These are phyloP conservation scores for Megatriorchis doriae DNA, from an alignment of 2,113 vertebrate genomes.

Conservation along the genomic window DNA sequence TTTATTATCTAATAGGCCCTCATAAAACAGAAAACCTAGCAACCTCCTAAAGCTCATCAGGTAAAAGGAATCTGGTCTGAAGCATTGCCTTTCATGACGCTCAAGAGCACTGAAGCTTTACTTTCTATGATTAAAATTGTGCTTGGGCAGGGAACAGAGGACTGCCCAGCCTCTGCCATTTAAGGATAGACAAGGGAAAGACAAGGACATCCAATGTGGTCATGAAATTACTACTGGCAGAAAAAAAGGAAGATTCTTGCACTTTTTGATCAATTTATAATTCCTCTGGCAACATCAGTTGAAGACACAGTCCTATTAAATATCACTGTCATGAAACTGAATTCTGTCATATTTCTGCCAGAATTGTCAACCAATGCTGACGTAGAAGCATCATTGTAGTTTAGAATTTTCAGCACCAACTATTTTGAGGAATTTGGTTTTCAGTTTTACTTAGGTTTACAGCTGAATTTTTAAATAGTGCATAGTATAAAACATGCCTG, in stretches of 20 bases:
- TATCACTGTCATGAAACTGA: background rate
- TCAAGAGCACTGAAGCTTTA: background rate
- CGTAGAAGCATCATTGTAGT: background rate
- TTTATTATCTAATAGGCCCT: background rate
- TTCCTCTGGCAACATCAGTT: background rate
- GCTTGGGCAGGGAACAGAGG: background rate
- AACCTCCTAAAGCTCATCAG: background rate
- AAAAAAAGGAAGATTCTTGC: background rate
- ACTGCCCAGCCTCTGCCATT: background rate
- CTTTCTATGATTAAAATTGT: background rate
- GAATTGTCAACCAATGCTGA: background rate
- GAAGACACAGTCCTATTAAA: background rate
- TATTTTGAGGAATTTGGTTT: background rate
- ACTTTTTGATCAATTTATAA: background rate
- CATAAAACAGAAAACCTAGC: background rate
- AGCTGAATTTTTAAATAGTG: background rate
- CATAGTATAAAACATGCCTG: background rate
- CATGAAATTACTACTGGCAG: background rate
- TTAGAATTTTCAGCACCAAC: background rate
- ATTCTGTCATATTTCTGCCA: background rate
- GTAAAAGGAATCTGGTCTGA: background rate
- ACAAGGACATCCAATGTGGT: fast-evolving
- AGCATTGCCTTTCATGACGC: background rate
- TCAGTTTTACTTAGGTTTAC: background rate
- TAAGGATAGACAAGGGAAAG: background rate